Conservation (phyloP, 2,888 invertebrate species). For the Drosophila tripunctata region DNA sequence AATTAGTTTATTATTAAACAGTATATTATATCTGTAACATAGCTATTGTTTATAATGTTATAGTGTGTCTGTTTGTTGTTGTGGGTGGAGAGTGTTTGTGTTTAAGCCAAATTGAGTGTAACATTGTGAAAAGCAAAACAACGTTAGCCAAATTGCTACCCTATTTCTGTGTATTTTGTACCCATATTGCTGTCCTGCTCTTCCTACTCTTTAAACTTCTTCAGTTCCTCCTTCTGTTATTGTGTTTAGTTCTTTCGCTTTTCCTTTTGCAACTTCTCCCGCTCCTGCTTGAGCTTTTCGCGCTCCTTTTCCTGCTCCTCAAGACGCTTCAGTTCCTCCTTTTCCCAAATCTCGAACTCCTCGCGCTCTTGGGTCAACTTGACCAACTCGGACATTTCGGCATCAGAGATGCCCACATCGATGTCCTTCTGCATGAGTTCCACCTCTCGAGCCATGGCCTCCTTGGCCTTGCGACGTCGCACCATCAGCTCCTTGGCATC, state of each 20-base stretch:
- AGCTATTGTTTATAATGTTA: neutral
- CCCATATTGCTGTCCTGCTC: no score
- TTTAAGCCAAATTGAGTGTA: neutral
- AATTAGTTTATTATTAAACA: no score
- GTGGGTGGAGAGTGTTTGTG: no score
- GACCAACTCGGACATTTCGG: slow-evolving; percentile 46
- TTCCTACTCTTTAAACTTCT: no score
- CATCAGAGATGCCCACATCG: slow-evolving; percentile 46
- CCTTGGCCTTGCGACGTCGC: slow-evolving; percentile 63
- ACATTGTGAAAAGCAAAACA: neutral
- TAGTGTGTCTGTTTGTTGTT: no score
- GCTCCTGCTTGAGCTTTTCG: slow-evolving; percentile 31
- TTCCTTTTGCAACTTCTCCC: slow-evolving; percentile 29
- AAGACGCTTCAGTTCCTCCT: slow-evolving; percentile 53
- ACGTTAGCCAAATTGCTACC: neutral
- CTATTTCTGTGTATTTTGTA: no score
- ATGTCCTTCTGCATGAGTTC: slow-evolving; percentile 66
- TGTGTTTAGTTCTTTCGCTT: slow-evolving; percentile 38
- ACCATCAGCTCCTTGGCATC: slow-evolving; percentile 50
- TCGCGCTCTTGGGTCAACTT: slow-evolving; percentile 49
- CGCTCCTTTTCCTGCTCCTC: slow-evolving; percentile 46
- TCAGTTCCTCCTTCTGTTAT: no score
- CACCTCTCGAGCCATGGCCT: slow-evolving; percentile 56
- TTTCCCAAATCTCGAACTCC: slow-evolving; percentile 54
- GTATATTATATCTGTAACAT: neutral